These are phyloP conservation scores for Mythimna pallens DNA, from an alignment of 2,888 invertebrate genomes.

Conservation along the genomic window DNA sequence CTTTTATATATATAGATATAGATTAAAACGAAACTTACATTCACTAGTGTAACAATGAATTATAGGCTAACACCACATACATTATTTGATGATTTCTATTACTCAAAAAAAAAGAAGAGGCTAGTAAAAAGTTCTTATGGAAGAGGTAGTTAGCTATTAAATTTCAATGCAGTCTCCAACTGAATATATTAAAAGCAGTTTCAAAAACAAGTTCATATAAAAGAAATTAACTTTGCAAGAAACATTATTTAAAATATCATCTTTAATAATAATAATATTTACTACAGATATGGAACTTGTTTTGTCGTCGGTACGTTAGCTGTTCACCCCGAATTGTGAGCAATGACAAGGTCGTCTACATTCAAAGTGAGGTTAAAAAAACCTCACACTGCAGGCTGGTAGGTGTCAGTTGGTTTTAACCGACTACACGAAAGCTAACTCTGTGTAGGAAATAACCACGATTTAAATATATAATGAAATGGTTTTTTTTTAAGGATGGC, in stretches of 20 bases:
- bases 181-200: no score
- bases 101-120: no score
- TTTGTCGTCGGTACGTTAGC: slow-evolving; percentile 67
- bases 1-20: no score
- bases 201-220: no score
- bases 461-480: neutral
- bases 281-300: slow-evolving; percentile 25
- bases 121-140: no score
- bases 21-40: no score
- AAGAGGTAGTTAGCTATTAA: no score
- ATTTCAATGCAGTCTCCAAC: neutral
- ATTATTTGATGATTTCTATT: no score
- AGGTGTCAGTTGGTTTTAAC: slow-evolving; percentile 28
- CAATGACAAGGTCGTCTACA: slow-evolving; percentile 84
- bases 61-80: no score
- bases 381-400: slow-evolving; percentile 60
- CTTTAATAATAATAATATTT: neutral
- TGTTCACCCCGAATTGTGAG: slow-evolving; percentile 85
- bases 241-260: neutral
- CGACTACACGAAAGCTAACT: neutral
- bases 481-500: neutral
- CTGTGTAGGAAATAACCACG: neutral
- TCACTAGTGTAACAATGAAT: no score
- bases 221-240: no score
- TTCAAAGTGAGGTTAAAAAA: slow-evolving; percentile 78